Conservation (phyloP, 1,140 invertebrate genomes). For the Nephila pilipes region DNA sequence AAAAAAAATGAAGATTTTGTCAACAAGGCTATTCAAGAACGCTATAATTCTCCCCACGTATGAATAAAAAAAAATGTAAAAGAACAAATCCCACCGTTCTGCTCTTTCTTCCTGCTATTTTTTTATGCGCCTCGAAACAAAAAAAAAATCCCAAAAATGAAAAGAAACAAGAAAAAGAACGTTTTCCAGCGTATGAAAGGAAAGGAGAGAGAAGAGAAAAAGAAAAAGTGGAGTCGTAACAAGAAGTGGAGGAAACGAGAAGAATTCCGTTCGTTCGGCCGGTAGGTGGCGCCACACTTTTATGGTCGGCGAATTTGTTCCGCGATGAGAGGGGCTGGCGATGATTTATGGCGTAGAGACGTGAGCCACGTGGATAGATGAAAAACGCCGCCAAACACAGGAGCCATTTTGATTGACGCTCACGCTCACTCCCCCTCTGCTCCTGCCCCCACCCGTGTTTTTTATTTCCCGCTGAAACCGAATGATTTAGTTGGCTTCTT, state of each 20-base stretch:
- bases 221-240: neutral
- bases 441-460: neutral
- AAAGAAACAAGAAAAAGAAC: neutral
- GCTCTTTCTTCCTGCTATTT: neutral
- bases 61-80: slow-evolving; percentile 6
- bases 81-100: neutral
- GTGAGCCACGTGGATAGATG: slow-evolving; percentile 46
- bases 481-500: slow-evolving; percentile 29
- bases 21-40: slow-evolving; percentile 42
- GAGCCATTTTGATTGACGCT: slow-evolving; percentile 55
- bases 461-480: slow-evolving; percentile 34
- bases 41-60: slow-evolving; percentile 23
- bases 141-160: neutral
- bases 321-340: slow-evolving; percentile 30
- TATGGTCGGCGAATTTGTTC: slow-evolving; percentile 37
- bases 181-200: neutral
- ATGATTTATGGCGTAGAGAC: slow-evolving; percentile 41
- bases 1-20: slow-evolving; percentile 47
- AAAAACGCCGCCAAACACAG: slow-evolving; percentile 54
- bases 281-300: slow-evolving; percentile 53
- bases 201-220: neutral
- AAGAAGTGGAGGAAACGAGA: neutral
- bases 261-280: slow-evolving; percentile 22
- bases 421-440: neutral
- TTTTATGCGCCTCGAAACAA: neutral